Conservation (phyloP, 2,888 invertebrate species). For the Pecten maximus region DNA sequence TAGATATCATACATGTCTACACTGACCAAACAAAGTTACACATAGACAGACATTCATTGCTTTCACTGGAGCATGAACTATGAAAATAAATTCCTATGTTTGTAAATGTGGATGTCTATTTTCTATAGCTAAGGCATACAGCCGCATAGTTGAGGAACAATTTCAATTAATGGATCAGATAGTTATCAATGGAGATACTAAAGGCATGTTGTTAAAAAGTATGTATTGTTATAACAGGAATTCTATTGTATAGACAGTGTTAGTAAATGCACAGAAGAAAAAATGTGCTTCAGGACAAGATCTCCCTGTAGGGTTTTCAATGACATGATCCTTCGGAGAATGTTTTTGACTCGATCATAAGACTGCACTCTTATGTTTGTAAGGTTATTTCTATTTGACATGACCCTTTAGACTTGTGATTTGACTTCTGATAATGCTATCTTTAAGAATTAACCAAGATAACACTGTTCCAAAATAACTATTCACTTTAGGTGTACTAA, state of each 20-base stretch:
- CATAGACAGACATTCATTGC: neutral
- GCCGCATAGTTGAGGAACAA: neutral
- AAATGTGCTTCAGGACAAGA: no score
- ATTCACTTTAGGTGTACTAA: no score
- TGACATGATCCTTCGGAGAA: no score
- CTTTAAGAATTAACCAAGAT: no score
- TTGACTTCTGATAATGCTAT: no score
- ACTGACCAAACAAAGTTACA: neutral
- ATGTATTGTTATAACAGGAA: neutral
- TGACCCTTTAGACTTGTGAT: no score
- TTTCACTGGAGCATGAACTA: neutral
- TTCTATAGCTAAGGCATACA: neutral
- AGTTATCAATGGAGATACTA: neutral
- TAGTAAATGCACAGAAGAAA: no score
- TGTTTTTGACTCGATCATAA: no score
- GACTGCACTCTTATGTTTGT: no score
- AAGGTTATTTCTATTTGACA: no score
- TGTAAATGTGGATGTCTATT: neutral
- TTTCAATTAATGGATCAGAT: constrained; percentile 6
- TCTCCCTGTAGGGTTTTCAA: no score
- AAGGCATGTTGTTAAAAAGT: constrained; percentile 13
- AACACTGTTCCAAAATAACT: no score
- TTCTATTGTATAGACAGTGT: neutral
- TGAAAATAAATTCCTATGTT: neutral
- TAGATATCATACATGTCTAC: neutral